Evolutionary conservation across 2,797 vertebrate species (phyloP).

Genomic region (Microtus californicus): DNA sequence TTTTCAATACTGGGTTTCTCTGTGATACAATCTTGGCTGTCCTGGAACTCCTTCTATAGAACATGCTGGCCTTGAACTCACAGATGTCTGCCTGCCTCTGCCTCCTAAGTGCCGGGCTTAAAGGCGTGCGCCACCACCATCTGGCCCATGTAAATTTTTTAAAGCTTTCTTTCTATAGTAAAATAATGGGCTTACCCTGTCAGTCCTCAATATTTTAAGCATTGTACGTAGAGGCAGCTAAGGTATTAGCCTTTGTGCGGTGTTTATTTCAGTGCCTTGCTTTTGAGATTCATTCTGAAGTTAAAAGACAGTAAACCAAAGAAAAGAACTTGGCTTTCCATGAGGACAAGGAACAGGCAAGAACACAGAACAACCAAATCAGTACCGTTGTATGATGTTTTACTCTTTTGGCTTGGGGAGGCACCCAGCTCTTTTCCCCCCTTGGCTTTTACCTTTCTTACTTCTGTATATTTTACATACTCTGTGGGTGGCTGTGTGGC

Average conservation of each 20-base stretch:
- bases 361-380: accelerated
- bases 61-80: too few species aligned
- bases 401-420: too few species aligned
- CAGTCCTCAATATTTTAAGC: not conserved
- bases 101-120: too few species aligned
- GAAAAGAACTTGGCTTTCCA: not conserved
- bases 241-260: not conserved
- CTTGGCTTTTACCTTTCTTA: too few species aligned
- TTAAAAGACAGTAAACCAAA: not conserved
- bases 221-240: not conserved
- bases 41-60: too few species aligned
- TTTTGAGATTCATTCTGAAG: not conserved
- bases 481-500: too few species aligned
- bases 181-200: not conserved
- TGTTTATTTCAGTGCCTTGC: not conserved
- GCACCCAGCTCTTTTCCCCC: too few species aligned
- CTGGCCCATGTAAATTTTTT: not conserved
- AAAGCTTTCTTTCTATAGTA: not conserved
- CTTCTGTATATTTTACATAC: too few species aligned
- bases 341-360: not conserved
- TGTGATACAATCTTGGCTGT: too few species aligned
- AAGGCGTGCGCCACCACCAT: accelerated
- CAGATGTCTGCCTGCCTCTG: accelerated
- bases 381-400: too few species aligned
- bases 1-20: too few species aligned